These are phyloP conservation scores for Poecilus cupreus DNA, from an alignment of 2,888 invertebrate species.

Conservation along the genomic window DNA sequence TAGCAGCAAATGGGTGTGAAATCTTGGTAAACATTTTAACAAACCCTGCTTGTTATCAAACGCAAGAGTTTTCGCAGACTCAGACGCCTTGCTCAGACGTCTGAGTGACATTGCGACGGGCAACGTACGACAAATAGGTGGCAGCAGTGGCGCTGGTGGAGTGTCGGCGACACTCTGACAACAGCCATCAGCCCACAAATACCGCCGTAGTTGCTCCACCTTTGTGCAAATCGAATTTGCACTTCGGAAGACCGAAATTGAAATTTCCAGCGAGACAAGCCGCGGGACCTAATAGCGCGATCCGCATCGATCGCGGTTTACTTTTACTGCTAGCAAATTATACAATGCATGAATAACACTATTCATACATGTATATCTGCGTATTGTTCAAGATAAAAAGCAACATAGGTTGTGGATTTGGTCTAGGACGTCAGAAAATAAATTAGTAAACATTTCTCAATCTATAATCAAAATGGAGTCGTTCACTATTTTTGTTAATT, in stretches of 20 bases:
- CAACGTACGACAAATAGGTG: constrained; percentile 7
- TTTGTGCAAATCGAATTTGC: constrained; percentile 45
- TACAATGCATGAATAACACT: too few species aligned
- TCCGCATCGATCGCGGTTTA: background rate
- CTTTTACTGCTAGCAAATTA: too few species aligned
- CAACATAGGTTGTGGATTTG: too few species aligned
- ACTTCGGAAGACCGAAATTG: constrained; percentile 18
- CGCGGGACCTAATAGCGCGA: background rate
- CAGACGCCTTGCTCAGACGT: constrained; percentile 20
- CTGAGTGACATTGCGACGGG: background rate
- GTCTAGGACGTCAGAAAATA: too few species aligned
- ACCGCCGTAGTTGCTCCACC: constrained; percentile 14
- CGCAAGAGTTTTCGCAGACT: background rate
- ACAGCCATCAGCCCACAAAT: constrained; percentile 24
- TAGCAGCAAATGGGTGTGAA: background rate
- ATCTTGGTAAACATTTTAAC: constrained; percentile 30
- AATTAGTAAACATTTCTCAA: too few species aligned
- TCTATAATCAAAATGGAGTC: too few species aligned
- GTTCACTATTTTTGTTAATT: too few species aligned
- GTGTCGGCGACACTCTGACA: constrained; percentile 6
- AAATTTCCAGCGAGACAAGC: constrained; percentile 30
- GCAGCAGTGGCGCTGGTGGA: background rate
- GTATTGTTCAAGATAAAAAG: too few species aligned
- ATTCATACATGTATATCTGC: too few species aligned
- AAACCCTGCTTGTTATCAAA: constrained; percentile 15